Base-by-base conservation (phyloP, 2,113 vertebrate species). In the Brachionichthys hirsutus region DNA sequence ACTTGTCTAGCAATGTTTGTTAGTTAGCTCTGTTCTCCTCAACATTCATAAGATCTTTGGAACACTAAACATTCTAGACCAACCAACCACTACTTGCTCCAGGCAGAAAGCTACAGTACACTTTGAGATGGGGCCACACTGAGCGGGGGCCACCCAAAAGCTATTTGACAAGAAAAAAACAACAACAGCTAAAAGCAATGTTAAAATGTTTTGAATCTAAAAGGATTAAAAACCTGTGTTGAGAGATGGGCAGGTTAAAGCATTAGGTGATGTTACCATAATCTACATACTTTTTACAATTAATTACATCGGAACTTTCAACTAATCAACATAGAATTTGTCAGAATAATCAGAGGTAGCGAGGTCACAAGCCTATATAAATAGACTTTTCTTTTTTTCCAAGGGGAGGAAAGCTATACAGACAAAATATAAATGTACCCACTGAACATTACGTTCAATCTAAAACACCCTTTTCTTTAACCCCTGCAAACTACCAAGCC, bases 271-370 rank as follows among this genome's bases (percentile, higher is more conserved):
- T 88, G 91, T 93, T 92, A 93, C 90, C 92, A 92, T 92, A 89
- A 89, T 91, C 89, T 93, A 94, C 84, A 90, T 83, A 94, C 88
- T 93, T 93, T 94, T 89, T 94, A 93, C 92, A 93, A 87, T 91
- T 93, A 94, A 92, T 94, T 93, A 94, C 92, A 94, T 89, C 85
- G 73, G 75, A 89, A 92, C 87, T 91, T 93, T 92, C 85, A 91
- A 87, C 90, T 94, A 94, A 92, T 88, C 83, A 76, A 90, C 89
- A 87, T 89, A 93, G 88, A 92, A 92, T 92, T 94, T 77, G 86
- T 90, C 75, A 91, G 91, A 91, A 91, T 94, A 94, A 87, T 90
- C 88, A 95, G 95, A 98, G 95, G 95, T 96, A 97, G 95, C 92
- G 92, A 94, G 91, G 91, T 92, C 90, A 89, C 67, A 81, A 88